These are phyloP conservation scores for Drosophila borealis DNA, from an alignment of 2,888 invertebrate species.

Conservation along the genomic window DNA sequence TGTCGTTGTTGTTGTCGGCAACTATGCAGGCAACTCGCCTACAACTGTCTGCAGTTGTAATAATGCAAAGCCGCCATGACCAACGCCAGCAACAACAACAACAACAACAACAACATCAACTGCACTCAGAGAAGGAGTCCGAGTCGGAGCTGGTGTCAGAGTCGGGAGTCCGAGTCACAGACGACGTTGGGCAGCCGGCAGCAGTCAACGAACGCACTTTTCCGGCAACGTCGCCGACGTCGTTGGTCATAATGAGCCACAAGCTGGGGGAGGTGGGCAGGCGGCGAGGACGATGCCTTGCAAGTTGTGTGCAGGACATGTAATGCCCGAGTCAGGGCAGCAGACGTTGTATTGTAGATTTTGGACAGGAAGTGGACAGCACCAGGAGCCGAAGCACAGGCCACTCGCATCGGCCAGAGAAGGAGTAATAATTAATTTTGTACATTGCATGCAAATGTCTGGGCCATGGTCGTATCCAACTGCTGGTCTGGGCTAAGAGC, in stretches of 20 bases:
- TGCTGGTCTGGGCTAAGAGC: constrained; percentile 10
- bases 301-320: constrained; percentile 66
- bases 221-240: constrained; percentile 67
- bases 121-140: constrained; percentile 48
- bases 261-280: constrained; percentile 8
- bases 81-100: constrained; percentile 52
- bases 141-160: constrained; percentile 12
- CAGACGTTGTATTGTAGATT: constrained; percentile 68
- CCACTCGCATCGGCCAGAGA: constrained; percentile 14
- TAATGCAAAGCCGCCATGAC: constrained; percentile 68
- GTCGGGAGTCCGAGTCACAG: constrained; percentile 16
- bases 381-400: constrained; percentile 5
- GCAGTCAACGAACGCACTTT: constrained; percentile 78
- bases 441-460: constrained; percentile 81
- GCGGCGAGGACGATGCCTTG: constrained; percentile 50
- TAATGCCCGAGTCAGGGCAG: constrained; percentile 50
- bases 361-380: constrained; percentile 66
- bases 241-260: constrained; percentile 70
- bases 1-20: constrained; percentile 31
- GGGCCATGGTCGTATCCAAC: constrained; percentile 46
- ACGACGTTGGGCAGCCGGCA: constrained; percentile 60
- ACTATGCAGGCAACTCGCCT: constrained; percentile 53
- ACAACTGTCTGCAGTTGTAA: constrained; percentile 67
- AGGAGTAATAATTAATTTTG: constrained; percentile 82
- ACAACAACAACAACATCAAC: constrained; percentile 31